These are phyloP conservation scores for Ochropleura leucogaster DNA, from an alignment of 2,888 invertebrate genomes.

Conservation along the genomic window DNA sequence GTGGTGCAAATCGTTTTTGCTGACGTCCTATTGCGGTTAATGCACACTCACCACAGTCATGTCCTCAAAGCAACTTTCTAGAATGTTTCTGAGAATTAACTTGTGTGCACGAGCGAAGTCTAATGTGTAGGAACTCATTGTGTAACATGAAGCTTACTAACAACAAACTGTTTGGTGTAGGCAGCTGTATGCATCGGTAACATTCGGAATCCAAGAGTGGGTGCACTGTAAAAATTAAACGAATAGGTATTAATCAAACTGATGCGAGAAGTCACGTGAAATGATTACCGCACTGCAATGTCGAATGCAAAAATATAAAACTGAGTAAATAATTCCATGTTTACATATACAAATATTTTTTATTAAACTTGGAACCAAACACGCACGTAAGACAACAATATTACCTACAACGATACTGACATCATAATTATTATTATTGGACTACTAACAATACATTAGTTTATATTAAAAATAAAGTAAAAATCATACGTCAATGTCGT, in stretches of 20 bases:
- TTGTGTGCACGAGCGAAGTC: conserved; percentile 26
- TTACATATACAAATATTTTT: conserved; percentile 32
- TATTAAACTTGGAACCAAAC: conserved; percentile 15
- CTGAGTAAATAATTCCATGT: conserved; percentile 42
- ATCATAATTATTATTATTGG: conserved; percentile 18
- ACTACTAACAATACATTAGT: conserved; percentile 8
- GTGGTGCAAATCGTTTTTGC: conserved; percentile 42
- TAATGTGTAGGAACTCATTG: conserved; percentile 17
- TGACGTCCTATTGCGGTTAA: conserved; percentile 42
- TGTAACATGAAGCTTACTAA: conserved; percentile 33
- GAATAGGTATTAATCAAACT: conserved; percentile 26
- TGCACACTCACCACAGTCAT: conserved; percentile 58
- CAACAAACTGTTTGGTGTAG: conserved; percentile 25
- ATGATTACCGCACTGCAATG: conserved; percentile 14
- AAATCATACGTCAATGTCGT: conserved; percentile 49
- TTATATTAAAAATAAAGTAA: conserved; percentile 28
- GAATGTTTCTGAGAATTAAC: conserved; percentile 66
- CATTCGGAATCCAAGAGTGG: conserved; percentile 4
- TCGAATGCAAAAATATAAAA: conserved; percentile 25
- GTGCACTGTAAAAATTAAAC: conserved; percentile 29
- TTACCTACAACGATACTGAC: conserved; percentile 15
- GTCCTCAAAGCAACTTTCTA: conserved; percentile 77
- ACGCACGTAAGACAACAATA: conserved; percentile 22
- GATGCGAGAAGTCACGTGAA: conserved; percentile 41
- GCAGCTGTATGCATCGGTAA: conserved; percentile 6